Percentiles rank a stretch among this genome's conserved stretches.
These are phyloP conservation scores for Mythimna loreyi DNA, from an alignment of 2,888 invertebrate species.

Conservation along the genomic window DNA sequence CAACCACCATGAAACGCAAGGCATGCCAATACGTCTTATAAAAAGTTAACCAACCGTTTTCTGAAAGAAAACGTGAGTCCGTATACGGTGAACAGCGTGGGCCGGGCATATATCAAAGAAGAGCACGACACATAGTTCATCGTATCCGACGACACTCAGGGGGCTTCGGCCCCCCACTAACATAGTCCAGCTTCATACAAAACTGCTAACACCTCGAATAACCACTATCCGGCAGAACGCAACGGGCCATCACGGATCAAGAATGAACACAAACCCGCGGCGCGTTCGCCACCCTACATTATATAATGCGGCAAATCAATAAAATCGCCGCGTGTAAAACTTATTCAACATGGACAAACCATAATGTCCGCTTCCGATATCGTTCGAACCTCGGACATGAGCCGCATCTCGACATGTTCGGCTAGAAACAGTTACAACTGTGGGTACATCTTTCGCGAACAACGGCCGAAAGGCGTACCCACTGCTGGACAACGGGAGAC, in stretches of 20 bases:
- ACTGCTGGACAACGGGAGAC: conserved; percentile 62
- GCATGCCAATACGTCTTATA: conserved; percentile 49
- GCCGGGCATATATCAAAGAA: conserved; percentile 67
- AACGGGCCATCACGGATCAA: conserved; percentile 51
- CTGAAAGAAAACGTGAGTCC: conserved; percentile 39
- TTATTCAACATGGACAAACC: conserved; percentile 82
- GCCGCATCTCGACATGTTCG: conserved; percentile 65
- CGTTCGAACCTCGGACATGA: conserved; percentile 64
- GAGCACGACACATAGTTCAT: conserved; percentile 76
- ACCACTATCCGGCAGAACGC: conserved; percentile 70
- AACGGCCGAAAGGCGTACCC: conserved; percentile 64
- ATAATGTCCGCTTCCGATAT: conserved; percentile 76
- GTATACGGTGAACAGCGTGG: conserved; percentile 53
- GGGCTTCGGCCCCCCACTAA: conserved; percentile 70
- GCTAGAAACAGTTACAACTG: conserved; percentile 52
- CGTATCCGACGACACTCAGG: conserved; percentile 73
- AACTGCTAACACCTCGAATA: conserved; percentile 78
- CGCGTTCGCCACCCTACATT: conserved; percentile 76
- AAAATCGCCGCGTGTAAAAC: conserved; percentile 89
- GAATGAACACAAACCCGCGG: conserved; percentile 56
- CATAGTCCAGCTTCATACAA: conserved; percentile 72
- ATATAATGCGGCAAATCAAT: conserved; percentile 88
- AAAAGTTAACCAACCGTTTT: conserved; percentile 42
- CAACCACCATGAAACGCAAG: conserved; percentile 43
- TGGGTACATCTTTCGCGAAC: conserved; percentile 62